Evolutionary conservation across 1,140 invertebrate species (phyloP).

Genomic region (Xylocopa sonorina): DNA sequence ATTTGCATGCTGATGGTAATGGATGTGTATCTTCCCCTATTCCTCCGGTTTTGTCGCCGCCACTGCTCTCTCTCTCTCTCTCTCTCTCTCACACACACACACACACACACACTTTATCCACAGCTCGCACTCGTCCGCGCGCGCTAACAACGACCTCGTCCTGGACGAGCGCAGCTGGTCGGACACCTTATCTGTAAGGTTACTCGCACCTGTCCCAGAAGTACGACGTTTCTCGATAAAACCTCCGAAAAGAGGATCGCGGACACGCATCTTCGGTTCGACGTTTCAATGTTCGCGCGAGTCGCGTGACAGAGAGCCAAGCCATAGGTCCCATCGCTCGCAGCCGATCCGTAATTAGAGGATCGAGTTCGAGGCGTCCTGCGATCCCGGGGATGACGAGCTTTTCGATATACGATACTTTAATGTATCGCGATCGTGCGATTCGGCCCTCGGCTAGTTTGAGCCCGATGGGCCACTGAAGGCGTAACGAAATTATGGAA

Average conservation of each 20-base stretch:
- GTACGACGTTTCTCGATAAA: slow-evolving; percentile 3
- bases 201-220: slow-evolving; percentile 47
- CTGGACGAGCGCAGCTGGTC: slow-evolving; percentile 50
- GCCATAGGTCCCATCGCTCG: not conserved
- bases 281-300: not conserved
- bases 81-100: too few species aligned
- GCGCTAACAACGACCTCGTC: slow-evolving; percentile 24
- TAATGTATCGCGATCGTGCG: slow-evolving; percentile 37
- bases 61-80: too few species aligned
- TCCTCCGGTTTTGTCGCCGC: slow-evolving; percentile 74
- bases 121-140: not conserved
- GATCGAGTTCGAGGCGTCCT: not conserved
- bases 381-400: slow-evolving; percentile 16
- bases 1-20: slow-evolving; percentile 82
- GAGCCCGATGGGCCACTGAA: not conserved
- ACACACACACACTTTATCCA: too few species aligned
- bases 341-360: slow-evolving; percentile 11
- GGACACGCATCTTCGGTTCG: not conserved
- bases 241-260: not conserved
- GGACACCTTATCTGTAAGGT: slow-evolving; percentile 55
- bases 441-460: not conserved
- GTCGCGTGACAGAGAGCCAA: slow-evolving; percentile 30
- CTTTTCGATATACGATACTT: slow-evolving; percentile 45
- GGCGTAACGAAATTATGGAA: slow-evolving; percentile 21
- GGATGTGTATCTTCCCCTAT: slow-evolving; percentile 80